These are phyloP conservation scores for Pelobates fuscus DNA, from an alignment of 2,113 vertebrate species.

Conservation along the genomic window DNA sequence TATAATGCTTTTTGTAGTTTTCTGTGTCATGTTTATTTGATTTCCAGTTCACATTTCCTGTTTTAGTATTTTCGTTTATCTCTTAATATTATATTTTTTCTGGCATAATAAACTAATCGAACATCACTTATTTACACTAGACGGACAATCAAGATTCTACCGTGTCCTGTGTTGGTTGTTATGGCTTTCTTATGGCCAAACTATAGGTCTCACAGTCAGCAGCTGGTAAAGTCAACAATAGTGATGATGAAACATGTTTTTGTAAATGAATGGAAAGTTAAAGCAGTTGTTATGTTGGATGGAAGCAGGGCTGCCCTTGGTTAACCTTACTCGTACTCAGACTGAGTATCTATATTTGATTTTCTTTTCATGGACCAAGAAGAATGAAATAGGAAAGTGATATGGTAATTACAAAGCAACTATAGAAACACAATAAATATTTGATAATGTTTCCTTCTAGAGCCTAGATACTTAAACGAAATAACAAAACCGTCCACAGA, in stretches of 20 bases:
- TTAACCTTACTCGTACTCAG: constrained; percentile 25
- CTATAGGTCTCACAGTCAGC: neutral
- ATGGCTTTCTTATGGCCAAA: neutral
- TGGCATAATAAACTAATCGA: neutral
- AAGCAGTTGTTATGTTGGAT: neutral
- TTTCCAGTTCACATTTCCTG: too few species aligned
- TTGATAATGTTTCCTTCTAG: constrained; percentile 35
- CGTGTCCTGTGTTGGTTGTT: neutral
- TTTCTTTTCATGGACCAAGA: constrained; percentile 15
- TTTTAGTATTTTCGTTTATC: too few species aligned
- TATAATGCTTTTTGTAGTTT: too few species aligned
- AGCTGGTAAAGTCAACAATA: neutral
- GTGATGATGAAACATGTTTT: constrained; percentile 1
- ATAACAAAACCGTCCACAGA: constrained; percentile 13
- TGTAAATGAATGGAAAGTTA: constrained; percentile 3
- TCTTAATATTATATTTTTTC: too few species aligned
- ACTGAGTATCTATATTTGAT: constrained; percentile 30
- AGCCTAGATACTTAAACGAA: neutral
- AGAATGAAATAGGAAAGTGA: constrained; percentile 22
- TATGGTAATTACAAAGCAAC: constrained; percentile 23
- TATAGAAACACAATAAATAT: constrained; percentile 36
- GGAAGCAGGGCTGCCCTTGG: constrained; percentile 9
- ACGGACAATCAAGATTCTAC: neutral
- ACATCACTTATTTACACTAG: neutral
- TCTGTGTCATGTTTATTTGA: too few species aligned